Evolutionary conservation across 2,888 invertebrate genomes (phyloP).

Genomic region (Cecidostiba fungosa): DNA sequence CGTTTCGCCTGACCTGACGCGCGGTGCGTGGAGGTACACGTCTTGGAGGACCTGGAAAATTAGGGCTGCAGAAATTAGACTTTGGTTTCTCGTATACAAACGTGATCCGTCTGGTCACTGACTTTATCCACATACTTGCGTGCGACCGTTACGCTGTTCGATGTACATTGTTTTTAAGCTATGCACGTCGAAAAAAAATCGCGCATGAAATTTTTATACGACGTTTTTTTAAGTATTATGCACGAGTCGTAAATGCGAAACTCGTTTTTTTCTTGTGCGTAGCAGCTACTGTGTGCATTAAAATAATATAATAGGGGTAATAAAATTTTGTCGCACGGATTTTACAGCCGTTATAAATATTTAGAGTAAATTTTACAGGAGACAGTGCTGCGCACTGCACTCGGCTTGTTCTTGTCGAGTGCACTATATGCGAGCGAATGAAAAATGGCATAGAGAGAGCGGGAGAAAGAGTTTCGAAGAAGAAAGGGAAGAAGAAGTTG

Average conservation of each 20-base stretch:
- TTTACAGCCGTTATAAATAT: conserved; percentile 17
- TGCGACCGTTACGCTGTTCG: not conserved
- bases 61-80: not conserved
- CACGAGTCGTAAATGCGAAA: not conserved
- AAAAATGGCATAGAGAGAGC: not conserved
- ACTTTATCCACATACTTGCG: not conserved
- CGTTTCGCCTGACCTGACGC: conserved; percentile 10
- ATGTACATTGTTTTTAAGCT: not conserved
- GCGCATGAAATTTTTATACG: not conserved
- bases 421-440: not conserved
- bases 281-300: not conserved
- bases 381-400: not conserved
- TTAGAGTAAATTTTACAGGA: conserved; percentile 4
- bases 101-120: not conserved
- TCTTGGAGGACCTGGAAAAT: not conserved
- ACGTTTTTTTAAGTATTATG: not conserved
- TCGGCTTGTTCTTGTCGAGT: not conserved
- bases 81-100: not conserved
- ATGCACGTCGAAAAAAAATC: conserved; percentile 16
- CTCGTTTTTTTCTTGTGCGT: not conserved
- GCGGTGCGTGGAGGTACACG: not conserved
- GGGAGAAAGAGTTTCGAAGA: not conserved
- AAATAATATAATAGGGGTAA: not conserved
- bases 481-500: conserved; percentile 13
- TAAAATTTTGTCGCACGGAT: conserved; percentile 10